phyloP scores from a whole-genome alignment of 1,140 invertebrate species.

The Whitmania pigra region DNA sequence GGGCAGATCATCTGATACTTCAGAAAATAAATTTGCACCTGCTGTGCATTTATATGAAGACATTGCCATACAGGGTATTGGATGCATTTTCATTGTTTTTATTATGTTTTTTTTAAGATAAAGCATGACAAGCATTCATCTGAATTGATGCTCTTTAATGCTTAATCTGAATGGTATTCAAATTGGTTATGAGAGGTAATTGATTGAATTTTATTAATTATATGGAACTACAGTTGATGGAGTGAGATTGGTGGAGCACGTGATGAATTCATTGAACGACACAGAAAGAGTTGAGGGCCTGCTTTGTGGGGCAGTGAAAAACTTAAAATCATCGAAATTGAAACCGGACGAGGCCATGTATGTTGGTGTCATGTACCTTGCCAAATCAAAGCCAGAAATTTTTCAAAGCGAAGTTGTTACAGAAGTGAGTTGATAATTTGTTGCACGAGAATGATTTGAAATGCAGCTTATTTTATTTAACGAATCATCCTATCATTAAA shows the following conservation, averaged over 20 bases:
- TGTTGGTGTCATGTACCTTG: slow-evolving; percentile 66
- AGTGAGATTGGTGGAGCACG: slow-evolving; percentile 36
- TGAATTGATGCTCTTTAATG: background rate
- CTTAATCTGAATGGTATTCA: background rate
- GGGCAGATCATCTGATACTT: background rate
- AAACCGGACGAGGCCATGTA: slow-evolving; percentile 69
- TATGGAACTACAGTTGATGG: slow-evolving; percentile 36
- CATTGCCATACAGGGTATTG: background rate
- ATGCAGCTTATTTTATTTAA: too few relatives aligned
- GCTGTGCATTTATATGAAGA: slow-evolving; percentile 9
- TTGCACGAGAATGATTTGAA: background rate
- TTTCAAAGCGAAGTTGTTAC: slow-evolving; percentile 62
- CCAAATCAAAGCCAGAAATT: slow-evolving; percentile 62
- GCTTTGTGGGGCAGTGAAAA: slow-evolving; percentile 47
- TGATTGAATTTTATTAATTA: slow-evolving; percentile 11
- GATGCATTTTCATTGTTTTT: slow-evolving; percentile 16
- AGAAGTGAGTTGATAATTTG: slow-evolving; percentile 44
- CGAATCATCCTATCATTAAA: too few relatives aligned
- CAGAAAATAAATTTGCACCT: slow-evolving; percentile 1
- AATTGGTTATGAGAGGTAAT: background rate
- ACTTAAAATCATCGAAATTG: slow-evolving; percentile 42
- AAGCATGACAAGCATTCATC: too few relatives aligned
- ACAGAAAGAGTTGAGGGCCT: slow-evolving; percentile 44
- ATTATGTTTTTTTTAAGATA: slow-evolving; percentile 10
- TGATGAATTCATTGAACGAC: slow-evolving; percentile 45